phyloP scores from a whole-genome alignment of 2,888 invertebrate species.

The Coenonympha arcania region DNA sequence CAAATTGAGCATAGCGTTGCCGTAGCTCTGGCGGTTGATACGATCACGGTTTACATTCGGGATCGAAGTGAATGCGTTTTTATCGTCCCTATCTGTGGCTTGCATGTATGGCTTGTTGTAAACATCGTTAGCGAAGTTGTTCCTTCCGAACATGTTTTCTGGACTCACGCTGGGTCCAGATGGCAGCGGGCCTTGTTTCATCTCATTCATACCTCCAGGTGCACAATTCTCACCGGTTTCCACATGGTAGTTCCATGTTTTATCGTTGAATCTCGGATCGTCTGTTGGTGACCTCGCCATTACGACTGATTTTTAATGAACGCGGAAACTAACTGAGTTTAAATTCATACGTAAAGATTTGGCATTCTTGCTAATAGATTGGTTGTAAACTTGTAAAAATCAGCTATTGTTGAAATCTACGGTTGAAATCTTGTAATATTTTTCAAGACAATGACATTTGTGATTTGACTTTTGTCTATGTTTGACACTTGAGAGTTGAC shows the following conservation, averaged over 20 bases:
- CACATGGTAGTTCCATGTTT: conserved; percentile 65
- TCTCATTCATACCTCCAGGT: conserved; percentile 53
- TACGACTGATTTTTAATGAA: conserved; percentile 49
- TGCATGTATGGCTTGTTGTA: conserved; percentile 60
- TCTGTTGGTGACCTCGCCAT: conserved; percentile 73
- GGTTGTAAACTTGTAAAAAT: too few species aligned
- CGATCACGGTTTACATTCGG: conserved; percentile 47
- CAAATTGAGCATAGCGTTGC: conserved; percentile 63
- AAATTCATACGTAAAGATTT: conserved; percentile 50
- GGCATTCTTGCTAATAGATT: conserved; percentile 46
- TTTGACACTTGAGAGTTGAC: too few species aligned
- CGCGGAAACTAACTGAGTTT: conserved; percentile 16
- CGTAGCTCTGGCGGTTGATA: conserved; percentile 53
- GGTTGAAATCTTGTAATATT: too few species aligned
- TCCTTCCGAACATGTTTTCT: conserved; percentile 54
- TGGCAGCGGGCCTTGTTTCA: conserved; percentile 46
- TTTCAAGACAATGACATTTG: too few species aligned
- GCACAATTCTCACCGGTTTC: conserved; percentile 56
- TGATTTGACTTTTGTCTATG: too few species aligned
- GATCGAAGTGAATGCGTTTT: conserved; percentile 45
- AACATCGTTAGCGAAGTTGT: conserved; percentile 55
- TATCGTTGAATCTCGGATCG: conserved; percentile 66
- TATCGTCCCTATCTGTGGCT: conserved; percentile 53
- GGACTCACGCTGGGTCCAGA: conserved; percentile 44
- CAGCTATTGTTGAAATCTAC: too few species aligned